Percentiles rank a stretch among this genome's conserved stretches.
These are phyloP conservation scores for Leucophenga montana DNA, from an alignment of 2,888 invertebrate genomes.

Conservation along the genomic window DNA sequence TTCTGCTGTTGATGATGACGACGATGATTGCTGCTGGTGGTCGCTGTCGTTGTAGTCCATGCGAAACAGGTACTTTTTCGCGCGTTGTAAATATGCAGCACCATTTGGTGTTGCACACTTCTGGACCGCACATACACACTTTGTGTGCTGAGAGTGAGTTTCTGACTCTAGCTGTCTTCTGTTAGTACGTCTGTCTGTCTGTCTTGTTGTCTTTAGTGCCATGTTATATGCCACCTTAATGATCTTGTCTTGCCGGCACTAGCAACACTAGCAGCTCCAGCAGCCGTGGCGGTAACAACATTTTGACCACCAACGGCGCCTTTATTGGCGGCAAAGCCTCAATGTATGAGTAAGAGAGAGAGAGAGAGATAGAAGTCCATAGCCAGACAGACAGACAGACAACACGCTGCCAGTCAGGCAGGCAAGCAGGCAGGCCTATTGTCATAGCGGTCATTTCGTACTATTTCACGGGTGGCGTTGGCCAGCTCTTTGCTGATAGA, in stretches of 20 bases:
- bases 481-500: constrained; percentile 20
- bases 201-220: constrained; percentile 40
- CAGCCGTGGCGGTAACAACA: constrained; percentile 47
- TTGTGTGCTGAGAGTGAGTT: not conserved
- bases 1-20: constrained; percentile 22
- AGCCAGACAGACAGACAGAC: not conserved
- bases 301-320: constrained; percentile 69
- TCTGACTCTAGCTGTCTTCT: constrained; percentile 2
- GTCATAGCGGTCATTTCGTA: constrained; percentile 67
- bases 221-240: constrained; percentile 71
- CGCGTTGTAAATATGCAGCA: constrained; percentile 28
- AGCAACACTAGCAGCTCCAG: constrained; percentile 22
- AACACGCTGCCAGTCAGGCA: not conserved
- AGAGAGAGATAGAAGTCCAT: not conserved
- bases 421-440: constrained; percentile 59
- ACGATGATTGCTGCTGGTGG: constrained; percentile 28
- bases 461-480: constrained; percentile 55
- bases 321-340: constrained; percentile 66
- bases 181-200: constrained; percentile 7
- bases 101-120: not conserved
- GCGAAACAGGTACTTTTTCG: constrained; percentile 64
- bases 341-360: not conserved
- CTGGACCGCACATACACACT: not conserved
- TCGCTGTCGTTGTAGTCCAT: constrained; percentile 8
- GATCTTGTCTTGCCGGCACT: constrained; percentile 64